These are phyloP conservation scores for Nephrocerus scutellatus DNA, from an alignment of 2,888 invertebrate species.

Conservation along the genomic window DNA sequence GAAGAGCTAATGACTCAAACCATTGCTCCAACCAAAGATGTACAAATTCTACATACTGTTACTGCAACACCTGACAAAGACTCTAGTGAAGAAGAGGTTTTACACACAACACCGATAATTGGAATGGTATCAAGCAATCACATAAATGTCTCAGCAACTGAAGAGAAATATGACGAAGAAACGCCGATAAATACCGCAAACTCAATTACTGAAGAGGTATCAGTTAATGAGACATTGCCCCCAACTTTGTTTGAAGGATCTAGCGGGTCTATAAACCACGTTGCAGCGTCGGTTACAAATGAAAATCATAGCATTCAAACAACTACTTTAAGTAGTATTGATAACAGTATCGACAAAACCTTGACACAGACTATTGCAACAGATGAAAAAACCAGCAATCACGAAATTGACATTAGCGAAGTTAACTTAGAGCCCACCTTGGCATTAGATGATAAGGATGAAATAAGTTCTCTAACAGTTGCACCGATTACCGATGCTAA, in stretches of 20 bases:
- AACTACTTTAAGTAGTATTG: no score
- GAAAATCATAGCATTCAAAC: no score
- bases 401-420: no score
- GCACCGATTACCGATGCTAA: conserved; percentile 11
- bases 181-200: no score
- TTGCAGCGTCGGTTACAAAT: no score
- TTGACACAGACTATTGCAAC: conserved; percentile 2
- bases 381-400: neutral
- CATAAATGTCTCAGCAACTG: no score
- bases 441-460: conserved; percentile 14
- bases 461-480: conserved; percentile 13
- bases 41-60: no score
- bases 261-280: no score
- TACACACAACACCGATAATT: conserved; percentile 2
- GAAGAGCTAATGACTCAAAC: conserved; percentile 3
- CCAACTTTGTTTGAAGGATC: no score
- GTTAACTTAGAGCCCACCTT: conserved; percentile 12
- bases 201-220: no score
- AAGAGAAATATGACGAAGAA: no score
- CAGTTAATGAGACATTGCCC: no score
- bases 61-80: neutral
- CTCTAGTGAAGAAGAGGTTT: neutral
- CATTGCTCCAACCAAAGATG: neutral
- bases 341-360: conserved; percentile 1
- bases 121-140: neutral